Evolutionary conservation across 23 tunicate genomes (phyloP).

Genomic region (Styela clava): DNA sequence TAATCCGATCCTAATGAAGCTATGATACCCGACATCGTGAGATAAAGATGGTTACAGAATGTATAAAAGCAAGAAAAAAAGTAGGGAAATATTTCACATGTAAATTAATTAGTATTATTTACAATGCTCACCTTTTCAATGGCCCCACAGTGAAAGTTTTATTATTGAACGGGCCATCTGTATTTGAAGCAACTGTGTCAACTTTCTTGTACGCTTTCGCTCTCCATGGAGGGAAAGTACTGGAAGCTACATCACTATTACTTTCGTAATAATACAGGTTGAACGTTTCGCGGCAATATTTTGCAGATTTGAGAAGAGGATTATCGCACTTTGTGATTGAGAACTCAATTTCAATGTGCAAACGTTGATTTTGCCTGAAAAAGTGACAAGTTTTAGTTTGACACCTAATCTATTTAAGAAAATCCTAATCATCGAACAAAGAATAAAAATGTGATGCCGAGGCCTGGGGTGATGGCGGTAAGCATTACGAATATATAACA

Average conservation of each 20-base stretch:
- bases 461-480: too few species aligned
- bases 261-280: constrained; percentile 63
- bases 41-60: too few species aligned
- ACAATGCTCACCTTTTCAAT: constrained; percentile 48
- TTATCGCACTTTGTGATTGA: constrained; percentile 58
- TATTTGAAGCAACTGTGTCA: constrained; percentile 77
- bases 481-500: too few species aligned
- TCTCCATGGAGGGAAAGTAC: constrained; percentile 72
- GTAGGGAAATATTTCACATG: too few species aligned
- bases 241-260: constrained; percentile 52
- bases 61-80: too few species aligned
- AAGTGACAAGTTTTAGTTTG: too few species aligned
- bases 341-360: constrained; percentile 77
- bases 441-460: too few species aligned
- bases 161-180: constrained; percentile 40
- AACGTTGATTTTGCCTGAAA: constrained; percentile 59
- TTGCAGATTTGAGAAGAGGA: constrained; percentile 21
- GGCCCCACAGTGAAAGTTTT: constrained; percentile 75
- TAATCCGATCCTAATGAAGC: too few species aligned
- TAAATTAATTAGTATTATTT: too few species aligned
- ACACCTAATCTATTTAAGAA: too few species aligned
- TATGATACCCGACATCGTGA: too few species aligned
- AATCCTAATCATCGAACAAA: too few species aligned
- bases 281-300: constrained; percentile 69
- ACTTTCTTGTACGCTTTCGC: constrained; percentile 68